Percentiles rank a stretch among this genome's conserved stretches.
These are phyloP conservation scores for Orchestia grillus DNA, from an alignment of 1,140 invertebrate species.

Conservation along the genomic window DNA sequence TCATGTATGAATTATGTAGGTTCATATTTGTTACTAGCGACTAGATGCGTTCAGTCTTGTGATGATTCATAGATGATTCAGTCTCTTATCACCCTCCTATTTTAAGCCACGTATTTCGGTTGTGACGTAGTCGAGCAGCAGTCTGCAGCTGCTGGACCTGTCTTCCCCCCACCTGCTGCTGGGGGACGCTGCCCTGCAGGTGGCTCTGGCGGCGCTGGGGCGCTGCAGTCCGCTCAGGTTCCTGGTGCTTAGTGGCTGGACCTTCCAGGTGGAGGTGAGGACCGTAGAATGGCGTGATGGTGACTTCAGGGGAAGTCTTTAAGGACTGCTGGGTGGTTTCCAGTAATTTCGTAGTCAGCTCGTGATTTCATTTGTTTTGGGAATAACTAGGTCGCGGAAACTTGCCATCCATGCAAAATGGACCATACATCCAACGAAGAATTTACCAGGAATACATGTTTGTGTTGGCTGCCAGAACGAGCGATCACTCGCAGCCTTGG, in stretches of 20 bases:
- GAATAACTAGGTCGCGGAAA: not conserved
- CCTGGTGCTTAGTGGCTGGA: conserved; percentile 76
- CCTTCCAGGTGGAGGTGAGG: conserved; percentile 75
- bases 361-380: not conserved
- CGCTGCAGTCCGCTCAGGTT: conserved; percentile 74
- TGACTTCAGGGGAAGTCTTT: not conserved
- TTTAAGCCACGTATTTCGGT: not conserved
- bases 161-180: conserved; percentile 74
- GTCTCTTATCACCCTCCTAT: not conserved
- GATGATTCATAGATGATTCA: not conserved
- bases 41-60: not conserved
- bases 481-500: conserved; percentile 64
- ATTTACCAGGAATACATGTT: not conserved
- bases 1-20: too few relatives aligned
- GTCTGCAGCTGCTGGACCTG: conserved; percentile 75
- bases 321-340: not conserved
- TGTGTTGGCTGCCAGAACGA: conserved; percentile 62
- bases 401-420: not conserved
- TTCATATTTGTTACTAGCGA: too few relatives aligned
- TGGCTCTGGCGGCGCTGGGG: conserved; percentile 74
- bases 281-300: not conserved
- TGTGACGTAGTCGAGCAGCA: conserved; percentile 72
- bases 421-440: not conserved
- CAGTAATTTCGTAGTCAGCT: not conserved
- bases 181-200: conserved; percentile 74